Base-by-base conservation (phyloP, 2,113 vertebrate genomes). In the Diadophis punctatus region DNA sequence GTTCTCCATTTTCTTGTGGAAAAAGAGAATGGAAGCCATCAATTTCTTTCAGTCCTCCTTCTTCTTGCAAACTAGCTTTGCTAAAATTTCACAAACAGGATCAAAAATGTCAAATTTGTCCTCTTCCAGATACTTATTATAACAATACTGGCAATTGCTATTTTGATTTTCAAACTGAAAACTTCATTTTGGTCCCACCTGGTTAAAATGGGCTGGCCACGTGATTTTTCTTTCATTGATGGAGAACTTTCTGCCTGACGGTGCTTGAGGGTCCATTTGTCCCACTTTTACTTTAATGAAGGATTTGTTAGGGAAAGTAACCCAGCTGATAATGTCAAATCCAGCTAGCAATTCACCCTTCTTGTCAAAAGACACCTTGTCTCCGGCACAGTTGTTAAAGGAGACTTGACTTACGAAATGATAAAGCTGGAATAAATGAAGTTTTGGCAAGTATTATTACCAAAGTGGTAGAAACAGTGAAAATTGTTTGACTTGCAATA, bases 311-410 rank as follows among this genome's bases (percentile, higher is more conserved):
- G 80, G 25, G 43, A 92, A 92, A 20, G 43, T 90, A 3, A 90
- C 18, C 91, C 91, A 92, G 30, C 90, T 93, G 34, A 92, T 34
- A 74, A 92, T 90, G 87, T 93, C 88, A 87, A 92, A 87, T 51
- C 34, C 87, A 25, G 16, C 53, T 85, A 30, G 8, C 2, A 89
- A 27, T 8, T 91, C 87, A 14, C 63, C 46, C n/a, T 85, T 93
- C 23, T 89, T 22, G 85, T 91, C 52, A 22, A 93, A 93, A n/a
- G 87, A 84, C 1, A 93, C 46, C 5, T 52, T 30, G 1, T 93
- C 74, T 34, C 86, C 90, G 1, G 68, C 90, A 86, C 53, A 86
- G 53, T 93, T 89, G 23, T 91, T 93, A 53, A 91, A 93, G 20
- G 88, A 86, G n/a, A 86, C 12, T 1, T 8, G 89, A 16, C 88